Evolutionary conservation across 1,140 invertebrate genomes (phyloP).

Genomic region (Calliphora vicina): DNA sequence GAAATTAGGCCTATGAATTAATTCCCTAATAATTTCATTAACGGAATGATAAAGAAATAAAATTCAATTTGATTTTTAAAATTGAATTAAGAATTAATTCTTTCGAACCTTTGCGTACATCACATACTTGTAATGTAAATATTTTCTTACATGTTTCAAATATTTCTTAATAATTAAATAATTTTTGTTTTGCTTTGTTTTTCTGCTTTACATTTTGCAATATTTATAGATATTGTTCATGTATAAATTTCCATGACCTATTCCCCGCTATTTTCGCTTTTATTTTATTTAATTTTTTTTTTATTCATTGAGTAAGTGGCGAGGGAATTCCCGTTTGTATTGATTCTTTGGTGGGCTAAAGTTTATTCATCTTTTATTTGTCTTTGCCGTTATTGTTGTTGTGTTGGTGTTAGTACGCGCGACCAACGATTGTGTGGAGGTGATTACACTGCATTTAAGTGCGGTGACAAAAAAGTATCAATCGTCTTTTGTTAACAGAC

Average conservation of each 20-base stretch:
- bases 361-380: background rate
- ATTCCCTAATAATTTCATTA: no score
- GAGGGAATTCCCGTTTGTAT: slow-evolving; percentile 15
- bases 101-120: no score
- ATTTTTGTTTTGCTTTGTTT: no score
- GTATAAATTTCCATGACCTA: slow-evolving; percentile 28
- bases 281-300: background rate
- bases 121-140: no score
- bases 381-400: background rate
- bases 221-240: background rate
- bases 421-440: background rate
- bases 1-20: no score
- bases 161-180: no score
- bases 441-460: background rate
- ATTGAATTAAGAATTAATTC: no score
- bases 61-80: no score
- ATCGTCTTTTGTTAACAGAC: no score
- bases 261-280: background rate
- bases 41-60: no score
- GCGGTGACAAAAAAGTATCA: background rate
- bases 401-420: background rate
- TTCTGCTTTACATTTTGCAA: no score
- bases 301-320: background rate
- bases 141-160: no score
- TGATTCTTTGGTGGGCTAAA: slow-evolving; percentile 4